These are phyloP conservation scores for Phrynosoma platyrhinos DNA, from an alignment of 2,113 vertebrate genomes.

Conservation along the genomic window DNA sequence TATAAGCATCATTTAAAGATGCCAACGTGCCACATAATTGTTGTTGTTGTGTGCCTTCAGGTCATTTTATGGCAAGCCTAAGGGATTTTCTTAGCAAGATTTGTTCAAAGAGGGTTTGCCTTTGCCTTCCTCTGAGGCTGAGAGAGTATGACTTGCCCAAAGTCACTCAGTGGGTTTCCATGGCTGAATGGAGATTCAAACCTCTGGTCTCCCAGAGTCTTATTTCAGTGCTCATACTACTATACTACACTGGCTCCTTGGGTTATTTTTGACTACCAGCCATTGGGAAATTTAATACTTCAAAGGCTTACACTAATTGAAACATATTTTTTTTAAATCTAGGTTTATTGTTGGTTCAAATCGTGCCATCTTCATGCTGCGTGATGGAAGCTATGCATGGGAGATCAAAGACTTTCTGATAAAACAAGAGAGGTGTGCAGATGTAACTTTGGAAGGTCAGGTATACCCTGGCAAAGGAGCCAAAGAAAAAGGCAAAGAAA, in stretches of 20 bases:
- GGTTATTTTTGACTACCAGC: background rate
- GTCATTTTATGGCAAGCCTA: too few species aligned
- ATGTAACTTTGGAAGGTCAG: conserved; percentile 97
- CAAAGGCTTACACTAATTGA: conserved; percentile 26
- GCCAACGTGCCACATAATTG: background rate
- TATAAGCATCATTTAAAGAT: background rate
- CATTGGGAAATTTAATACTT: background rate
- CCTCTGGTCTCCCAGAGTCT: too few species aligned
- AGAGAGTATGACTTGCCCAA: too few species aligned
- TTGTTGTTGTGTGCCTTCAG: too few species aligned
- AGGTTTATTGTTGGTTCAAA: conserved; percentile 98
- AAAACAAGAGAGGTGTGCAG: conserved; percentile 88
- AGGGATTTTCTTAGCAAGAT: too few species aligned
- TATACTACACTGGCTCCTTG: background rate
- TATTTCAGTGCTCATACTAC: too few species aligned
- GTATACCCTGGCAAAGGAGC: conserved; percentile 91
- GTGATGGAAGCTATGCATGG: conserved; percentile 93
- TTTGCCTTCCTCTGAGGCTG: too few species aligned
- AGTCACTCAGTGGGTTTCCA: too few species aligned
- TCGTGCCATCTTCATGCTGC: conserved; percentile 96
- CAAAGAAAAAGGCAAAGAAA: conserved; percentile 72
- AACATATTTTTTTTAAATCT: rapidly evolving
- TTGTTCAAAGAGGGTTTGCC: too few species aligned
- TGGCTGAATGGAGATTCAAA: too few species aligned
- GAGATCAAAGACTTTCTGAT: conserved; percentile 96